Evolutionary conservation across 2,113 vertebrate species (phyloP).

Genomic region (Pollimyrus isidori): DNA sequence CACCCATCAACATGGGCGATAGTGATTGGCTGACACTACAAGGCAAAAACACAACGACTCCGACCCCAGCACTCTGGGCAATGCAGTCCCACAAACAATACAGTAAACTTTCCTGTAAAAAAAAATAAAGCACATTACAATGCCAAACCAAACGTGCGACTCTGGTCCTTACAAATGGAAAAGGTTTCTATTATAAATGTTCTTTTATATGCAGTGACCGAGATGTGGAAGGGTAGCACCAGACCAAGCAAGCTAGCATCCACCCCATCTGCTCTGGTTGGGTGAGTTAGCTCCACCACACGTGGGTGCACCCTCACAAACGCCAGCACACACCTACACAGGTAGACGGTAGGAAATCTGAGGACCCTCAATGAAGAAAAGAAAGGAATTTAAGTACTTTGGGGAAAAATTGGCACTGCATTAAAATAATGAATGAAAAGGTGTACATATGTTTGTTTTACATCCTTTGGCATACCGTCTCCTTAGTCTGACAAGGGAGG

Average conservation of each 20-base stretch:
- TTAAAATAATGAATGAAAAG: not conserved
- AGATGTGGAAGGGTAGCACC: not conserved
- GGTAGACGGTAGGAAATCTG: not conserved
- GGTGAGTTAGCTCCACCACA: not conserved
- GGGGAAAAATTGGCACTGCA: not conserved
- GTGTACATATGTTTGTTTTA: not conserved
- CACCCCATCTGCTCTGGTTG: not conserved
- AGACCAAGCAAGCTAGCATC: not conserved
- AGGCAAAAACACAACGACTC: no score
- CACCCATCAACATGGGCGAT: no score
- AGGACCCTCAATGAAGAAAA: not conserved
- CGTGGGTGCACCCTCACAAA: not conserved
- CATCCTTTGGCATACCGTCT: not conserved
- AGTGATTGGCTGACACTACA: no score
- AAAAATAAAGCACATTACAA: no score
- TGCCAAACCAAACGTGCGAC: no score
- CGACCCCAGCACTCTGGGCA: no score
- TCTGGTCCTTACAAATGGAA: no score
- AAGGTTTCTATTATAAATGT: not conserved
- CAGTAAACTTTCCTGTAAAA: no score
- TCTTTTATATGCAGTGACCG: not conserved
- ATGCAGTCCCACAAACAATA: no score
- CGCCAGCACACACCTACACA: not conserved
- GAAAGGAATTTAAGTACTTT: not conserved
- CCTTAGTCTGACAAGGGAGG: not conserved